A percentile compares a stretch with the other conserved stretches of the same genome.
Conservation (phyloP, 2,797 vertebrate genomes). For the Eulemur mongoz region DNA sequence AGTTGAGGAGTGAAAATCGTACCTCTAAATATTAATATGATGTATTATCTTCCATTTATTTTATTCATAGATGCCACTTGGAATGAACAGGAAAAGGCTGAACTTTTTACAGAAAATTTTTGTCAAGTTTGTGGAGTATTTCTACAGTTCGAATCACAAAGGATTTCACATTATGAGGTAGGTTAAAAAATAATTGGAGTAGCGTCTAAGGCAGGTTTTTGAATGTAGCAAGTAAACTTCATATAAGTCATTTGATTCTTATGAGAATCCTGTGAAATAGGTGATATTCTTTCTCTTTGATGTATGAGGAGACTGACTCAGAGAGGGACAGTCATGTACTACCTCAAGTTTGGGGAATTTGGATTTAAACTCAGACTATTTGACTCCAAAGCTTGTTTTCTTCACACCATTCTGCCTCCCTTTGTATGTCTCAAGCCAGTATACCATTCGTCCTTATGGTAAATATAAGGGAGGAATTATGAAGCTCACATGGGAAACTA, state of each 20-base stretch:
- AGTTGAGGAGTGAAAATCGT: constrained; percentile 34
- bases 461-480: constrained; percentile 38
- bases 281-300: constrained; percentile 14
- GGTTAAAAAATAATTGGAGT: constrained; percentile 38
- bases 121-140: constrained; percentile 91
- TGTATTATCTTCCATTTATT: constrained; percentile 46
- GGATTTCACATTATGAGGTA: constrained; percentile 93
- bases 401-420: constrained; percentile 33
- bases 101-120: constrained; percentile 89
- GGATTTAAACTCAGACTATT: constrained; percentile 23
- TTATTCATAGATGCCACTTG: constrained; percentile 72
- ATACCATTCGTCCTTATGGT: background rate
- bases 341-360: constrained; percentile 40
- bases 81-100: constrained; percentile 75
- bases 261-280: background rate
- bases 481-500: background rate
- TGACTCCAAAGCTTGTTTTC: constrained; percentile 11
- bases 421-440: constrained; percentile 12
- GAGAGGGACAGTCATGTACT: constrained; percentile 17
- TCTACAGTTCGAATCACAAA: constrained; percentile 90
- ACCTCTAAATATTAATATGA: constrained; percentile 40
- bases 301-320: background rate
- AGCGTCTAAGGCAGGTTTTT: constrained; percentile 25
- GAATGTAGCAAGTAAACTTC: constrained; percentile 46
- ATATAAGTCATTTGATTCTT: constrained; percentile 31